Evolutionary conservation across 2,797 vertebrate genomes (phyloP), one percentile per base, ranked within the genome.

Genomic region (Carduelis carduelis): DNA sequence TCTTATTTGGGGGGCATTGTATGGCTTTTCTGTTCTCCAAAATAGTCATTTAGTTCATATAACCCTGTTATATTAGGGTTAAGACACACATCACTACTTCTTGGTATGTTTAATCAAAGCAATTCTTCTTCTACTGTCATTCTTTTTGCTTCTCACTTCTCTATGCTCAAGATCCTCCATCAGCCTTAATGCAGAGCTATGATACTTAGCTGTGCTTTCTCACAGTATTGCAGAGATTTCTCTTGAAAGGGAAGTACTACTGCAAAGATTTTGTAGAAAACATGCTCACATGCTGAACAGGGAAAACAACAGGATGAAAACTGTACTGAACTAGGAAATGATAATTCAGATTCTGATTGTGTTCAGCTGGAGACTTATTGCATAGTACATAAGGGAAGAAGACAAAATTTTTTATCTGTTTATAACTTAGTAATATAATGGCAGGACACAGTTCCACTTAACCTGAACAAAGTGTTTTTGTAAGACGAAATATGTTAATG

Each of bases 1-100:
- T 63, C 9, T 63, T 69, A 43, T 24, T n/a, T 5, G 6, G 8
- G 6, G 0, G 1, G 6, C 0, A 19, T 47, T 71, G 6, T 4
- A 44, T 8, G 16, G 0, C 65, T 72, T 68, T 83, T 72, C 10
- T 81, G 8, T 70, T 74, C 24, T 82, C 49, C 30, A 77, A 56
- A 77, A 79, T 46, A 61, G 9, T 37, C 17, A 61, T 27, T 59
- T 44, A 39, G 26, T 2, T 64, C 22, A 41, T 80, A 71, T 28
- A 77, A 79, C 13, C 4, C 24, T 43, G 14, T 34, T 64, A 49
- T 21, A 50, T 24, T 6, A 49, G 15, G 11, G 6, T 47, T 76
- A 66, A 47, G 18, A 32, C 2, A 3, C 8, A 9, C 28, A 50
- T 27, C 24, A 46, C 20, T 26, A 12, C 4, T 39, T 66, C 27